Conservation (phyloP, 2,888 invertebrate species). For the Ochropacha duplaris region DNA sequence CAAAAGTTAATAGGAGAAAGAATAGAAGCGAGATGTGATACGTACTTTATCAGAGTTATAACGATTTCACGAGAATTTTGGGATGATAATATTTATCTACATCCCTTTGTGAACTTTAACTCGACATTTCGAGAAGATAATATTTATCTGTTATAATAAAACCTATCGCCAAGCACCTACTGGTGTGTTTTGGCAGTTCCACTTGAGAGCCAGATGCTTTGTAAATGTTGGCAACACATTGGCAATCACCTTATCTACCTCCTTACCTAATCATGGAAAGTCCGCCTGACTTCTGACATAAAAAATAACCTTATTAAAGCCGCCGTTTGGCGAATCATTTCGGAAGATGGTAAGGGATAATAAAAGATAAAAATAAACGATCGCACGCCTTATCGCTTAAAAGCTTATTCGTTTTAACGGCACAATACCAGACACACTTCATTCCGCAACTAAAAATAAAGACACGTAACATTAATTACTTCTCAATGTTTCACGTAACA, state of each 20-base stretch:
- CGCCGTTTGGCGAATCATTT: background rate
- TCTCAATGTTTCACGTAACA: background rate
- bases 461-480: background rate
- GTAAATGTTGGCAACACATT: no score
- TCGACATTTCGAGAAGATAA: background rate
- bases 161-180: no score
- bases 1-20: background rate
- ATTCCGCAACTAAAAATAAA: background rate
- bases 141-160: background rate
- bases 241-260: no score
- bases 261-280: no score
- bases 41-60: background rate
- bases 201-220: no score
- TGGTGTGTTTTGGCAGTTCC: no score
- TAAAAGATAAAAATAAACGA: no score
- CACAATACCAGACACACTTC: background rate
- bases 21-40: no score
- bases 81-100: background rate
- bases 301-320: no score
- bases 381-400: no score
- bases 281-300: no score
- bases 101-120: background rate
- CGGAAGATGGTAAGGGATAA: background rate
- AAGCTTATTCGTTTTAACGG: background rate
- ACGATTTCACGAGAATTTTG: background rate